These are phyloP conservation scores for Stegastes partitus DNA, from an alignment of 2,113 vertebrate genomes.

Conservation along the genomic window DNA sequence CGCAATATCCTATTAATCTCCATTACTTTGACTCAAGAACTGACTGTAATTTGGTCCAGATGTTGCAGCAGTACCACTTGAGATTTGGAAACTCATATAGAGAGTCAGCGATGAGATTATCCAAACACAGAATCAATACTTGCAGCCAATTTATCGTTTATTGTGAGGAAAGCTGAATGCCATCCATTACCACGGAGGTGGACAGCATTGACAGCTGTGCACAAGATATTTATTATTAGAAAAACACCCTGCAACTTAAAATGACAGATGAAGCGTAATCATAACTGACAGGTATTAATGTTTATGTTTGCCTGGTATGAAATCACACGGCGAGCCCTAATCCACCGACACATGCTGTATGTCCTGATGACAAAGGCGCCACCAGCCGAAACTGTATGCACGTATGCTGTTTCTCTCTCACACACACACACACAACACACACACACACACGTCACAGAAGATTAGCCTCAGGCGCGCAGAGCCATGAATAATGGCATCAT, in stretches of 20 bases:
- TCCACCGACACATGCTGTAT: slow-evolving; percentile 38
- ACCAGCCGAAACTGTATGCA: not conserved
- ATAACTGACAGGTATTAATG: slow-evolving; percentile 48
- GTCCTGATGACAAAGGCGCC: slow-evolving; percentile 40
- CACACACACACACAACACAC: not conserved
- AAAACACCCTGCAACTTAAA: slow-evolving; percentile 20
- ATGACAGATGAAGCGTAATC: slow-evolving; percentile 28
- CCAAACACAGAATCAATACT: slow-evolving; percentile 10
- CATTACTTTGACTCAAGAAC: not conserved
- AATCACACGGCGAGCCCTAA: slow-evolving; percentile 30
- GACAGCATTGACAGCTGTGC: slow-evolving; percentile 19
- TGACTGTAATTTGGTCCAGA: slow-evolving; percentile 6
- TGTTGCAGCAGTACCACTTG: slow-evolving; percentile 5
- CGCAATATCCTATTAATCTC: too few relatives aligned
- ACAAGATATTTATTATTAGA: not conserved
- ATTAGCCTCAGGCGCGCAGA: slow-evolving; percentile 50
- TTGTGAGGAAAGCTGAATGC: not conserved
- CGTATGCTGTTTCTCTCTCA: slow-evolving; percentile 20
- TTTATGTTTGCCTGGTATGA: slow-evolving; percentile 16
- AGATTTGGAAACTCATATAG: not conserved
- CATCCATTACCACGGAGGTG: not conserved
- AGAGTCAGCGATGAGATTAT: not conserved
- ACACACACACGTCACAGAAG: slow-evolving; percentile 29
- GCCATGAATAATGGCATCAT: slow-evolving; percentile 56
- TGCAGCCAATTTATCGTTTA: not conserved